Conservation (phyloP, 1,140 invertebrate genomes). For the Lutraria rhynchaena region DNA sequence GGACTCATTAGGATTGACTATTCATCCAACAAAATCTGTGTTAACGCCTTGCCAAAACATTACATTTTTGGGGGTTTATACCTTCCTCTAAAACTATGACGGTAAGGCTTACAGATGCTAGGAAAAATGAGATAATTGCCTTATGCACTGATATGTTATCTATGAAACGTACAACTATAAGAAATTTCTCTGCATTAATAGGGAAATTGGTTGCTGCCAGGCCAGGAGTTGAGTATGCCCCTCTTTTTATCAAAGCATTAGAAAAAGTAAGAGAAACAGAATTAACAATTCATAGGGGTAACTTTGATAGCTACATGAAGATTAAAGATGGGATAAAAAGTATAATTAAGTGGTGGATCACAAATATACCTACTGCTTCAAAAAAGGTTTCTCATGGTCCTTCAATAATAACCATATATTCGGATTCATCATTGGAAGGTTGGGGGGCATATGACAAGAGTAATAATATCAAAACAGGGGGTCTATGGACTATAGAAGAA, state of each 20-base stretch:
- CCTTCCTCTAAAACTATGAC: too few relatives aligned
- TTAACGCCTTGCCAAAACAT: too few relatives aligned
- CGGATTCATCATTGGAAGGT: not conserved
- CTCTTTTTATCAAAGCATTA: not conserved
- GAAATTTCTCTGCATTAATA: too few relatives aligned
- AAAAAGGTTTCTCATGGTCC: not conserved
- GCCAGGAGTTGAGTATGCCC: too few relatives aligned
- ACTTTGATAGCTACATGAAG: not conserved
- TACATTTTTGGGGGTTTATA: too few relatives aligned
- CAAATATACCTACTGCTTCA: not conserved
- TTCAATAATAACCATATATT: not conserved
- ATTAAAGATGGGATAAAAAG: not conserved
- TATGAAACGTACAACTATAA: too few relatives aligned
- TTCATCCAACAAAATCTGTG: too few relatives aligned
- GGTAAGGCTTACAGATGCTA: too few relatives aligned
- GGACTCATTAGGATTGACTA: too few relatives aligned
- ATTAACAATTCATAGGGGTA: not conserved
- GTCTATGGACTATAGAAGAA: not conserved
- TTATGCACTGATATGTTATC: too few relatives aligned
- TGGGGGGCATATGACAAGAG: constrained; percentile 15
- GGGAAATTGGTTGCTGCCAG: too few relatives aligned
- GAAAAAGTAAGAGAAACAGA: not conserved
- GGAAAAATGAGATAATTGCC: too few relatives aligned
- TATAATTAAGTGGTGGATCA: not conserved
- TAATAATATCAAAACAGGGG: not conserved